Percentiles rank a stretch among this genome's conserved stretches.
phyloP scores from a whole-genome alignment of 2,113 vertebrate species.

The Amphiprion ocellaris region DNA sequence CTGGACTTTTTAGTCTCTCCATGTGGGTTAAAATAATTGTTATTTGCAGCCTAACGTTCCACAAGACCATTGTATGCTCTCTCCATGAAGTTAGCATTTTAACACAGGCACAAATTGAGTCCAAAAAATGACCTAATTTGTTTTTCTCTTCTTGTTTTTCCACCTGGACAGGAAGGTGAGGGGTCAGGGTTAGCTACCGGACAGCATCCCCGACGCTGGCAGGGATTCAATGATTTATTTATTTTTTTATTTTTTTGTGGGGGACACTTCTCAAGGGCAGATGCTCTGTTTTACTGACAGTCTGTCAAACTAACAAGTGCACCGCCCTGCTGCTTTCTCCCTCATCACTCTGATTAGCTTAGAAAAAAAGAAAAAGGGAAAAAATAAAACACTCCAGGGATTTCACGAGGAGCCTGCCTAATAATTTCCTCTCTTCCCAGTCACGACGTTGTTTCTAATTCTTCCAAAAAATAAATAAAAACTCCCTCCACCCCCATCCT shows the following conservation, averaged over 20 bases:
- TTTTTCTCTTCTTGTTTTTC: neutral
- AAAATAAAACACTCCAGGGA: too few species aligned
- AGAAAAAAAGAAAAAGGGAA: slow-evolving; percentile 4
- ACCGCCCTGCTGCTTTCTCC: slow-evolving; percentile 2
- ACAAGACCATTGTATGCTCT: neutral
- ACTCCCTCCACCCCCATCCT: slow-evolving; percentile 5
- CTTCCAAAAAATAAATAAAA: too few species aligned
- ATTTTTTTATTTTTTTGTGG: neutral
- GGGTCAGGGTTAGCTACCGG: slow-evolving; percentile 20
- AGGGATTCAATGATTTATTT: slow-evolving; percentile 4
- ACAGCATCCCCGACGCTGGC: slow-evolving; percentile 33
- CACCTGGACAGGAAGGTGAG: slow-evolving; percentile 34
- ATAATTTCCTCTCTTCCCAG: too few species aligned
- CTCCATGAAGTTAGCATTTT: neutral
- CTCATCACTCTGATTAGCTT: slow-evolving; percentile 12
- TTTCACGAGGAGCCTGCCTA: too few species aligned
- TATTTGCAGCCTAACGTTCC: neutral
- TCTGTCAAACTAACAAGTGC: slow-evolving; percentile 7
- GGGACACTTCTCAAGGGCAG: slow-evolving; percentile 50
- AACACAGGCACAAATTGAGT: neutral
- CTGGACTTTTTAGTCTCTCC: too few species aligned
- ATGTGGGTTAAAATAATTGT: too few species aligned
- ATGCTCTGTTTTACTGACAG: neutral
- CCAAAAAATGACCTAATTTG: neutral
- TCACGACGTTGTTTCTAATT: too few species aligned